A percentile compares a stretch with the other conserved stretches of the same genome.
Evolutionary conservation across 2,888 invertebrate species (phyloP).

Genomic region (Brachypalpus laphriformis): DNA sequence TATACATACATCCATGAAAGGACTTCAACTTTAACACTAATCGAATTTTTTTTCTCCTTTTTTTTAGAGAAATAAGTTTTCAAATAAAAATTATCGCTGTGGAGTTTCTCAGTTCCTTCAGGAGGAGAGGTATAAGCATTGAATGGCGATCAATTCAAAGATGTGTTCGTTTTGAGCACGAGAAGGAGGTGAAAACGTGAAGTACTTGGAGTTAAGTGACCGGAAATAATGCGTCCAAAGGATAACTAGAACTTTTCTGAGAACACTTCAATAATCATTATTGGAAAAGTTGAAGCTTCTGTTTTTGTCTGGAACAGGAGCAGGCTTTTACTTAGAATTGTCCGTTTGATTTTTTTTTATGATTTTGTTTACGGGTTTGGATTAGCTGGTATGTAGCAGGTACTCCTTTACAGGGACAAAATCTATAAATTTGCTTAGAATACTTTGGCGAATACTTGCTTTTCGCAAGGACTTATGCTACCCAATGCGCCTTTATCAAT

Average conservation of each 20-base stretch:
- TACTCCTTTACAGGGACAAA: background rate
- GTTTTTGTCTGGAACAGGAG: background rate
- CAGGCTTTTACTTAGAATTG: background rate
- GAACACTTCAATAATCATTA: slow-evolving; percentile 63
- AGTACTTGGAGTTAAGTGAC: slow-evolving; percentile 40
- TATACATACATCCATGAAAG: background rate
- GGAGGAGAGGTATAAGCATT: background rate
- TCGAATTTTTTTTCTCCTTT: background rate
- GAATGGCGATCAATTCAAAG: slow-evolving; percentile 10
- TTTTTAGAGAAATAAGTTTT: slow-evolving; percentile 34
- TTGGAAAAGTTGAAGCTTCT: slow-evolving; percentile 43
- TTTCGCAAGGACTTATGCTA: background rate
- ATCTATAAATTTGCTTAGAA: background rate
- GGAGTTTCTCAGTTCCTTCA: background rate
- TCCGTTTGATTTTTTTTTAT: background rate
- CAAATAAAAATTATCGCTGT: slow-evolving; percentile 5
- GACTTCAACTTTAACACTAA: slow-evolving; percentile 20
- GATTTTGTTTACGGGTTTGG: slow-evolving; percentile 12
- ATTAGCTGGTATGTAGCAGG: background rate
- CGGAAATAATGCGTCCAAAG: slow-evolving; percentile 57
- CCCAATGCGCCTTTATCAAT: background rate
- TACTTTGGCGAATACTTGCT: too few species aligned
- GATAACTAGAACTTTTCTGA: slow-evolving; percentile 25
- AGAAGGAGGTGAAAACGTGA: background rate
- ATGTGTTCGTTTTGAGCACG: background rate